Evolutionary conservation across 2,888 invertebrate genomes (phyloP), one percentile per base, ranked within the genome.

Genomic region (Melieria crassipennis): DNA sequence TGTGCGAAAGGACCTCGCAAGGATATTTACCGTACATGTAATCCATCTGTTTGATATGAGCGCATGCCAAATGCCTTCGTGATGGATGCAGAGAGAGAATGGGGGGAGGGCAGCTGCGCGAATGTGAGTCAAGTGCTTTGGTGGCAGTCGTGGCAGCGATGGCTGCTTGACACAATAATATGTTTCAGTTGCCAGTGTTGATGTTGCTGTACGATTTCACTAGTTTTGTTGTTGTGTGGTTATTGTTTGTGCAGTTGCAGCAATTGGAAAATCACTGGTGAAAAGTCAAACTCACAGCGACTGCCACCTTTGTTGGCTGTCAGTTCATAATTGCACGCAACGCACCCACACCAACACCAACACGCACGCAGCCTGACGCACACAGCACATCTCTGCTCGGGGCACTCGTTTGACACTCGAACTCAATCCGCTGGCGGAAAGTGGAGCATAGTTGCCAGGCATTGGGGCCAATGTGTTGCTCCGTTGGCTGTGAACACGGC

Each of bases 331-430:
- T 4, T n/a, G 13, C 47, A 16, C 47, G 10, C 7, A n/a, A 13
- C 43, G 30, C 56, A 57, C 11, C 9, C 48, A 47, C 48, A 43
- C 11, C 16, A 5, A 58, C n/a, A 78, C 75, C 77, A 63, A 65
- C 76, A 71, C 73, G 64, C 13, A 42, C 48, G 48, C 50, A 60
- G 60, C 69, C 10, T 69, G 13, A 63, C 50, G 48, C 65, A 30
- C 56, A 52, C 65, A 63, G 72, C 75, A 52, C 65, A 63, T 73
- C 75, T 68, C 64, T 69, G 75, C 74, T 74, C 66, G 47, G 56
- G 30, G 69, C 76, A 67, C 73, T 63, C 69, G 58, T 64, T 69
- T 64, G 69, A 69, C 69, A 69, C 69, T 69, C 64, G 69, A 69
- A 69, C 69, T 69, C 57, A 69, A 46, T 64, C 16, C 66, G 5